phyloP scores from a whole-genome alignment of 2,113 vertebrate species.

The Tragulus kanchil region DNA sequence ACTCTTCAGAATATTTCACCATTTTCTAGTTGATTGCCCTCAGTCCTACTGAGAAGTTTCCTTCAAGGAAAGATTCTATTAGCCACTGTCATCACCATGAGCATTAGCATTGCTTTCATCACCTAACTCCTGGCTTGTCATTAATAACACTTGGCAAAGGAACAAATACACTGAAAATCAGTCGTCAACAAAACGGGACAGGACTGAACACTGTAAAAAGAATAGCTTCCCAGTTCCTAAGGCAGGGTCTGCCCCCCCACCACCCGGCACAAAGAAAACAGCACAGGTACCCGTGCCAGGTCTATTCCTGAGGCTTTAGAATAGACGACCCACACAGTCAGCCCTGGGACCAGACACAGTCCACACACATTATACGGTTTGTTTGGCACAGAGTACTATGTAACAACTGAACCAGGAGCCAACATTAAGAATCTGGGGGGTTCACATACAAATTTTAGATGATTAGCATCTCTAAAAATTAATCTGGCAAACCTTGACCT shows the following conservation, averaged over 20 bases:
- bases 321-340: background rate
- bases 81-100: background rate
- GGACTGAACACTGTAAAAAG: background rate
- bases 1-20: background rate
- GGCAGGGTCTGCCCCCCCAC: background rate
- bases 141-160: background rate
- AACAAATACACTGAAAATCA: background rate
- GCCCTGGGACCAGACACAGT: background rate
- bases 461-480: background rate
- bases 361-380: background rate
- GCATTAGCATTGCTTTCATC: background rate
- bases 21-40: background rate
- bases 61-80: background rate
- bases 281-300: rapidly evolving
- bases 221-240: background rate
- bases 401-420: background rate
- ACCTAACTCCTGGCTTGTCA: background rate
- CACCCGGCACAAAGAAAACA: background rate
- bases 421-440: background rate
- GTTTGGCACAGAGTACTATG: background rate
- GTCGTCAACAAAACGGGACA: background rate
- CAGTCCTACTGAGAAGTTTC: background rate
- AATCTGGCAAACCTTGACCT: background rate
- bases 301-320: background rate
- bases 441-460: background rate